Evolutionary conservation across 2,888 invertebrate species (phyloP).

Genomic region (Xanthostigma xanthostigma): DNA sequence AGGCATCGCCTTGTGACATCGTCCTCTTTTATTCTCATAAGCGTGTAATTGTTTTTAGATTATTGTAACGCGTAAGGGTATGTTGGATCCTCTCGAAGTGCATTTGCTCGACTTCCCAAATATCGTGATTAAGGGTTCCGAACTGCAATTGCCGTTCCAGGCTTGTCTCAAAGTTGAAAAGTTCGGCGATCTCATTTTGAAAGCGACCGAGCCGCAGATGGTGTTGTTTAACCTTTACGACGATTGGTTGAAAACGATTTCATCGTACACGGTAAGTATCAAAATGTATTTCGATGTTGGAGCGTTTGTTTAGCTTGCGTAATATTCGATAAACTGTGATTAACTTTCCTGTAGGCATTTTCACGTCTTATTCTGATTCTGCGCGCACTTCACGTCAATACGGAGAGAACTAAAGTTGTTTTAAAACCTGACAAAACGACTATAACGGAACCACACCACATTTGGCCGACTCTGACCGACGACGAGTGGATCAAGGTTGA

Average conservation of each 20-base stretch:
- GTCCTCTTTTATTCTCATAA: too few species aligned
- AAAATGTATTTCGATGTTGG: not conserved
- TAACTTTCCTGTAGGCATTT: slow-evolving; percentile 51
- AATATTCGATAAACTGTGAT: slow-evolving; percentile 1
- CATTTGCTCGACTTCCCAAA: slow-evolving; percentile 99
- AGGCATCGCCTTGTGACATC: too few species aligned
- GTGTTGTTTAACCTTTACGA: slow-evolving; percentile 98
- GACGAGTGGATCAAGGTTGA: slow-evolving; percentile 99
- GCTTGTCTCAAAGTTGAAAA: slow-evolving; percentile 98
- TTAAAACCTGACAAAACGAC: slow-evolving; percentile 98
- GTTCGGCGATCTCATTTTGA: slow-evolving; percentile 96
- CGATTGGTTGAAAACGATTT: slow-evolving; percentile 98
- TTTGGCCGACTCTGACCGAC: slow-evolving; percentile 95
- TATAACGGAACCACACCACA: slow-evolving; percentile 97
- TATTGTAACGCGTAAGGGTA: slow-evolving; percentile 98
- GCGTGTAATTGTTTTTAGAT: slow-evolving; percentile 36
- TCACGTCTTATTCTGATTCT: slow-evolving; percentile 92
- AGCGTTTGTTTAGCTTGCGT: not conserved
- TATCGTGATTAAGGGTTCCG: slow-evolving; percentile 99
- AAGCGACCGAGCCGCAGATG: slow-evolving; percentile 99
- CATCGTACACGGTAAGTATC: slow-evolving; percentile 76
- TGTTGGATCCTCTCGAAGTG: slow-evolving; percentile 99
- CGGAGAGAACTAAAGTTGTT: slow-evolving; percentile 95
- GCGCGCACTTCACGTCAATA: slow-evolving; percentile 95
- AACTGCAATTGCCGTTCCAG: slow-evolving; percentile 96